Percentiles rank a stretch among this genome's conserved stretches.
These are phyloP conservation scores for Platichthys stellatus DNA, from an alignment of 2,113 vertebrate genomes.

Conservation along the genomic window DNA sequence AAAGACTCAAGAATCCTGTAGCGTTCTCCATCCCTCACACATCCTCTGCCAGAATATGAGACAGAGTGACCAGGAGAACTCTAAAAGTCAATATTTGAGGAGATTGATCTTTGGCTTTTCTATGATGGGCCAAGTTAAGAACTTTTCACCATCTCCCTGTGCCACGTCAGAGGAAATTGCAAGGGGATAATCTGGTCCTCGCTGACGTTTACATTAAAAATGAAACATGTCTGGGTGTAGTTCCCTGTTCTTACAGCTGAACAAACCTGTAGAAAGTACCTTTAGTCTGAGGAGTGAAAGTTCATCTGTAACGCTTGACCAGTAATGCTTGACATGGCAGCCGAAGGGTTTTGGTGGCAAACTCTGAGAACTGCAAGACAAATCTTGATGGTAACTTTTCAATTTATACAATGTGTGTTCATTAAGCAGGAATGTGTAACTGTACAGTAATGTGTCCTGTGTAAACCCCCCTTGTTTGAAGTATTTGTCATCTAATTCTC, in stretches of 20 bases:
- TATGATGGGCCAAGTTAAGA: not conserved
- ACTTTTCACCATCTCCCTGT: too few species aligned
- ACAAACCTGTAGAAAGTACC: not conserved
- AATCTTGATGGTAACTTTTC: too few species aligned
- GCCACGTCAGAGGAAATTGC: too few species aligned
- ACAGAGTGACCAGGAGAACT: too few species aligned
- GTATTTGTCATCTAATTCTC: not conserved
- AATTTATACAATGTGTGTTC: too few species aligned
- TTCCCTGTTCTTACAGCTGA: not conserved
- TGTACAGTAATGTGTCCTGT: not conserved
- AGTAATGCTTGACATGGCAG: slow-evolving; percentile 32
- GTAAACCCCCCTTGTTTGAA: not conserved
- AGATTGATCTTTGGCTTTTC: not conserved
- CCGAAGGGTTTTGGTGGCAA: not conserved
- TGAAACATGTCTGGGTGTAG: not conserved
- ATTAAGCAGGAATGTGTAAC: not conserved
- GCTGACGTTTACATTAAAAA: not conserved
- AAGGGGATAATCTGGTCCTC: not conserved
- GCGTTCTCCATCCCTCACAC: too few species aligned
- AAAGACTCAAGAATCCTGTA: too few species aligned
- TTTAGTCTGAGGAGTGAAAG: not conserved
- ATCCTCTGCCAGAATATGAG: too few species aligned
- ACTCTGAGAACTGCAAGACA: too few species aligned
- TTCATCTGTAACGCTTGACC: slow-evolving; percentile 15
- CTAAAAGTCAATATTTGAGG: too few species aligned